Base-by-base conservation (phyloP, 2,113 vertebrate species). In the Acrocephalus kingi region DNA sequence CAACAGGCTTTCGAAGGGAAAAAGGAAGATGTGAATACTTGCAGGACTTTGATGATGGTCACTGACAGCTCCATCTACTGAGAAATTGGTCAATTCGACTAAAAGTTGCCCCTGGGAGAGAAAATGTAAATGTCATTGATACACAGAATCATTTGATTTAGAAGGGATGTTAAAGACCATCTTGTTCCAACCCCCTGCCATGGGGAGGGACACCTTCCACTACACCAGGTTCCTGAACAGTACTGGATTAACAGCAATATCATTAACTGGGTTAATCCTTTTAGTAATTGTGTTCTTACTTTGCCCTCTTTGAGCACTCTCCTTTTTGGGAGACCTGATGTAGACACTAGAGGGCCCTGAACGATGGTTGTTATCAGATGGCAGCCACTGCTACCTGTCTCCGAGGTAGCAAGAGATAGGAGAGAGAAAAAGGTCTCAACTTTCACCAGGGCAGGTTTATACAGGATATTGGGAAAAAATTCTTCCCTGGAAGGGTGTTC, bases 161-260 rank as follows among this genome's bases (percentile, higher is more conserved):
- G 35, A 43, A 33, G 3, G 18, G 12, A 55, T 12, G 2, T 41
- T 41, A 48, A 89, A 35, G 17, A 48, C 15, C 6, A 8, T 13
- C 24, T 55, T 0, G 0, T 76, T 43, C 21, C 31, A 83, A 7
- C 5, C 1, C 4, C 35, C 8, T 35, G 30, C n/a, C 63, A 41
- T 23, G 21, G 21, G 21, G 25, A 83, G 55, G 23, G 30, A 41
- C 14, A 27, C 8, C 5, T 69, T 41, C 30, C 5, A 13, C 30
- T 27, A 41, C 17, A 22, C 8, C 41, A 22, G 10, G 12, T 11
- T 62, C 25, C 41, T 43, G 31, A 35, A 2, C 7, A 27, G 4
- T 41, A 3, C 6, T 89, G 15, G 14, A 62, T 41, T 24, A 61
- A 22, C 22, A 51, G 27, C 13, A 25, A 13, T 25, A 64, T 4